Evolutionary conservation across 2,888 invertebrate genomes (phyloP), one percentile per base, ranked within the genome.

Genomic region (Ennomos erosarius): DNA sequence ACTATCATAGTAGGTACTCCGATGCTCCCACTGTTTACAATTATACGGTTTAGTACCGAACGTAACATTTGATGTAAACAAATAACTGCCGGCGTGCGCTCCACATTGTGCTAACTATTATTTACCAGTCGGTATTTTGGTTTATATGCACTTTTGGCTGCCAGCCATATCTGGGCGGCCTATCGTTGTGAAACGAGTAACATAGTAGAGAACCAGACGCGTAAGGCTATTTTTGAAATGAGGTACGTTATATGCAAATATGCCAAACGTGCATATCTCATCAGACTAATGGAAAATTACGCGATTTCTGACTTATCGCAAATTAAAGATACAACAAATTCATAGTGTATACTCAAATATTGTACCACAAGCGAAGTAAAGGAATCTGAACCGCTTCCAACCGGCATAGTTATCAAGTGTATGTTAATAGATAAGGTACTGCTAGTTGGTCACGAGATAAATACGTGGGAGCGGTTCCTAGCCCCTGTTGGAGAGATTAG

Each of bases 401-500:
- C 85, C 71, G 75, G 76, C 65, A 56, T 64, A 62, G 73, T 90
- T 90, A 90, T 90, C 89, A 73, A 68, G 65, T 66, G 67, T 75
- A 70, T 76, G 86, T 75, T 87, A 88, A 88, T 82, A 81, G 90
- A 89, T 90, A 89, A 88, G 77, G 74, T 72, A 74, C 62, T 65
- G 70, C 75, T 36, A 35, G 71, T 67, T 68, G 69, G 72, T 82
- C 88, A 89, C 87, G 88, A 80, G 69, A 75, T 61, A 63, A 72
- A 62, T 66, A 81, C 87, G 87, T 89, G 88, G 67, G 68, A 73
- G 77, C 57, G 13, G 39, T 52, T 80, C 81, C 81, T 75, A 71
- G 65, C 67, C 68, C 66, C 65, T 62, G 62, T 68, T 73, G 70
- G 69, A 51, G 65, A 62, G 76, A 79, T 81, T 81, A 81, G 64